phyloP scores from a whole-genome alignment of 2,113 vertebrate genomes.

The Ictidomys tridecemlineatus region DNA sequence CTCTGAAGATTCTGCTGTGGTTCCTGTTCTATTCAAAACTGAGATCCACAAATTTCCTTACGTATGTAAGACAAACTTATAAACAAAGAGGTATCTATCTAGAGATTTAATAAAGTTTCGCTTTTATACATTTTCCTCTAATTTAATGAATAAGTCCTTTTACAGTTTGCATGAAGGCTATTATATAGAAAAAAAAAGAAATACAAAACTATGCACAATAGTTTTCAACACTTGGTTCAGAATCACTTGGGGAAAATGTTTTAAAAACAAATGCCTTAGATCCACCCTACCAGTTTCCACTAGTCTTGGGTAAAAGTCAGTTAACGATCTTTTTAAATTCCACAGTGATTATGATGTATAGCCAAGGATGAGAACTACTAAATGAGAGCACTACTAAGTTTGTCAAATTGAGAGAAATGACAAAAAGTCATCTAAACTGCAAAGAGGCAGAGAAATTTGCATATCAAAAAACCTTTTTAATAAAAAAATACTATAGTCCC shows the following conservation, averaged over 20 bases:
- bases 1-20: neutral
- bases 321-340: neutral
- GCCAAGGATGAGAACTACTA: neutral
- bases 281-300: neutral
- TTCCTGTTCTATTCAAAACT: neutral
- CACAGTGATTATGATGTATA: neutral
- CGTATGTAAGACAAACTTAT: neutral
- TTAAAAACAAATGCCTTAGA: conserved; percentile 2
- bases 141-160: neutral
- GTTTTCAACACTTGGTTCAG: conserved; percentile 22
- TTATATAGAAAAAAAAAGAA: neutral
- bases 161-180: neutral
- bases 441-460: neutral
- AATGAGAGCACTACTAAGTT: neutral
- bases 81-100: neutral
- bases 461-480: neutral
- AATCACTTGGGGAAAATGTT: neutral
- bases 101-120: neutral
- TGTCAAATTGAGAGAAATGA: neutral
- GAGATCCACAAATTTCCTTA: neutral
- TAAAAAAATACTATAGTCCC: neutral
- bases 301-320: neutral
- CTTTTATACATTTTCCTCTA: neutral
- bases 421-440: neutral
- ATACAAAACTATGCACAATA: neutral